These are phyloP conservation scores for Drosophila melanosoma DNA, from an alignment of 2,888 invertebrate genomes.

Conservation along the genomic window DNA sequence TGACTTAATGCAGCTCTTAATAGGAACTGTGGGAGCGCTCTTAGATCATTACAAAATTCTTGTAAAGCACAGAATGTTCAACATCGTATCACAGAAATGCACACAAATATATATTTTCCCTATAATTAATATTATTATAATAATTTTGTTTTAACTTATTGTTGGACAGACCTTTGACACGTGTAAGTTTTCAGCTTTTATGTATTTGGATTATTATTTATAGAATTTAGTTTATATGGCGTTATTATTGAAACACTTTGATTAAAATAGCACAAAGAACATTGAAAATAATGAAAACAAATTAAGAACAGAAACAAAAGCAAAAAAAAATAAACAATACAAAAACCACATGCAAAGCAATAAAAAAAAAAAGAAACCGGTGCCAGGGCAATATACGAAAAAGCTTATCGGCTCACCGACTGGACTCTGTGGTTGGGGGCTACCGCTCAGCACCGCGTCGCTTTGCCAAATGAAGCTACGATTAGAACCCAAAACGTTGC, in stretches of 20 bases:
- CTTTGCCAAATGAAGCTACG: slow-evolving; percentile 67
- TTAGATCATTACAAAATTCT: background rate
- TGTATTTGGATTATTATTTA: background rate
- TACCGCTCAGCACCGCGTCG: slow-evolving; percentile 64
- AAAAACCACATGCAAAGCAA: slow-evolving; percentile 3
- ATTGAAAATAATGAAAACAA: slow-evolving; percentile 3
- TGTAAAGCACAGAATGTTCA: background rate
- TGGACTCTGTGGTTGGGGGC: slow-evolving; percentile 23
- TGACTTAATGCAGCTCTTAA: background rate
- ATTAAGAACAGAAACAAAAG: background rate
- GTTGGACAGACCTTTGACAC: slow-evolving; percentile 60
- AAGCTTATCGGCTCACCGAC: background rate
- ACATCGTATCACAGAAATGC: background rate
- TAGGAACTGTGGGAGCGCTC: background rate
- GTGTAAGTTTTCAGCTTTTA: slow-evolving; percentile 16
- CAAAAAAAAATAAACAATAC: slow-evolving; percentile 8
- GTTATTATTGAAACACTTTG: slow-evolving; percentile 21
- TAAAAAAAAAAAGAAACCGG: slow-evolving; percentile 49
- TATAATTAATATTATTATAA: background rate
- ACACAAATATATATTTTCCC: background rate
- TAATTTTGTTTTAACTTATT: slow-evolving; percentile 12
- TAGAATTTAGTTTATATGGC: slow-evolving; percentile 1
- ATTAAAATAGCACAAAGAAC: slow-evolving; percentile 29
- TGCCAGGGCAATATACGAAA: slow-evolving; percentile 21
- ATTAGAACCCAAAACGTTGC: slow-evolving; percentile 35